These are phyloP conservation scores for Adoxophyes honmai DNA, from an alignment of 1,140 invertebrate species.

Conservation along the genomic window DNA sequence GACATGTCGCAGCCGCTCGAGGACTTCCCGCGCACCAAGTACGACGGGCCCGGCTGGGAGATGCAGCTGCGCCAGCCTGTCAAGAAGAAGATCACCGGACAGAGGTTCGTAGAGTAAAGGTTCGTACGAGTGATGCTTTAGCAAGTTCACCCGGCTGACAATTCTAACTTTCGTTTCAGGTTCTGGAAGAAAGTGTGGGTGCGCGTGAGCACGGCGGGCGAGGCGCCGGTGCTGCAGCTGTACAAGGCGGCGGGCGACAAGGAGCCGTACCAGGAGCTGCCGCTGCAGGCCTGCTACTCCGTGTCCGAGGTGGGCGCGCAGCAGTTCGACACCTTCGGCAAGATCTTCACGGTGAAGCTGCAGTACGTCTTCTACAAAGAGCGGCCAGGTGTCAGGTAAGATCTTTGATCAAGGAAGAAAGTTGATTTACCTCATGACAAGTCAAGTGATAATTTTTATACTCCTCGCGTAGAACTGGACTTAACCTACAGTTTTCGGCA, in stretches of 20 bases:
- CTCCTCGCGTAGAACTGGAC: too few species aligned
- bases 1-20: constrained; percentile 95
- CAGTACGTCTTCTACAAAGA: constrained; percentile 99
- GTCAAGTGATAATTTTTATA: too few species aligned
- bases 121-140: too few species aligned
- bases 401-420: too few species aligned
- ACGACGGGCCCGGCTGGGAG: constrained; percentile 94
- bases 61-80: constrained; percentile 97
- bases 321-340: constrained; percentile 98
- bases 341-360: constrained; percentile 99
- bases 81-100: constrained; percentile 98
- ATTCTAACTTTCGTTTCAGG: constrained; percentile 61
- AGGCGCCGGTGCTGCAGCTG: constrained; percentile 91
- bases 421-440: too few species aligned
- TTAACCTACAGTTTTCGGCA: too few species aligned
- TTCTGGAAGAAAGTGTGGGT: constrained; percentile 99
- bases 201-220: constrained; percentile 86
- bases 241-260: constrained; percentile 91
- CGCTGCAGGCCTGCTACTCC: constrained; percentile 94
- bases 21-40: constrained; percentile 91
- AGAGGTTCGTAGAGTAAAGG: constrained; percentile 82
- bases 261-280: constrained; percentile 95
- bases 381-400: constrained; percentile 89
- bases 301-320: constrained; percentile 95
- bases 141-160: too few species aligned